Base-by-base conservation (phyloP, 35 echinoderm and acorn worm genomes). In the Apostichopus parvimensis region DNA sequence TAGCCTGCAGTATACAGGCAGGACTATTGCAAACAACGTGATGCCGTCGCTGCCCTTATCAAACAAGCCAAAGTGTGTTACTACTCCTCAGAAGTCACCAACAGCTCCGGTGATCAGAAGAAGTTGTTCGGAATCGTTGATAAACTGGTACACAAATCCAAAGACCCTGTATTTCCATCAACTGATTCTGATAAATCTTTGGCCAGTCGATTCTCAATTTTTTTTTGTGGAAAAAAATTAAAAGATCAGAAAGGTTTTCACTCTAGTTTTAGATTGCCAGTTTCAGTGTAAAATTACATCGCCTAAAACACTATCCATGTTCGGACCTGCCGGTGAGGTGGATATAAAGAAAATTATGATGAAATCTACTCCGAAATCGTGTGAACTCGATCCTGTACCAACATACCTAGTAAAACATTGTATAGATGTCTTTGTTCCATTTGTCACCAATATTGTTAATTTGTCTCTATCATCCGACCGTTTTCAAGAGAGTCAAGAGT, bases 341-440 rank as follows among this genome's bases (percentile, higher is more conserved):
- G 57, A 60, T 9, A 73, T 94, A 0, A 54, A 34, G 55, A 91
- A 94, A 54, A 14, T 94, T n/a, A 94, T 82, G 24, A 91, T 73
- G 79, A 90, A 94, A 60, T 94, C 79, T 28, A 5, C 57, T 26
- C 73, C 88, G 53, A 91, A 94, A 77, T 62, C 73, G 34, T 86
- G 87, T 57, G 8, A 78, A 45, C 79, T 91, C 7, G 87, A 91
- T 59, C 87, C 93, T 84, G 53, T 91, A 22, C 78, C 87, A 28
- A 77, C 88, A 54, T 64, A 59, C 6, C 54, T 94, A 52, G 79
- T 88, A 54, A 94, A 94, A 56, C 57, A 94, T 53, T 91, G 87
- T 79, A 93, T 91, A 20, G 87, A 96, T 56, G 23, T 70, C 65
- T 70, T 92, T 77, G 53, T 92, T 62, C 92, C 95, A 55, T 57